Base-by-base conservation (phyloP, 2,888 invertebrate species). In the Sceliomorpha sp. region DNA sequence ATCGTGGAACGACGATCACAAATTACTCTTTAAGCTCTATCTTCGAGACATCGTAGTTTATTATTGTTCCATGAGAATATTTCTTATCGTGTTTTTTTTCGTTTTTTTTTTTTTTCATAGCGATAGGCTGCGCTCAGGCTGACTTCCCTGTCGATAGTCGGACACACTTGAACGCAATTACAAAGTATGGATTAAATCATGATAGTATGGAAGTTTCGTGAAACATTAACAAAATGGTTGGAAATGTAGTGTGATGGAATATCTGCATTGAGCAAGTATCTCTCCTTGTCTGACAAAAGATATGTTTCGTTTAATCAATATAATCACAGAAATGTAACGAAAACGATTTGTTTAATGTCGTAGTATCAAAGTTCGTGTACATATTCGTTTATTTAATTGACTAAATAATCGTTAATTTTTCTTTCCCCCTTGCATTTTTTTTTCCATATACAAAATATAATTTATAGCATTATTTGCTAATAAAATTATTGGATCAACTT, bases 191-290 rank as follows among this genome's bases (percentile, higher is more conserved):
- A 29, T 31, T 20, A 40, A 51, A 71, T 74, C 77, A 53, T 76
- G 77, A 76, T 79, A 80, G 77, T 80, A 72, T 62, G 51, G 70
- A 64, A 64, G 42, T 53, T 12, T 51, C 44, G 44, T 40, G 42
- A 26, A 26, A 20, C 15, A 37, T 40, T 48, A 50, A 44, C 44
- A 44, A 60, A 44, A 2, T n/a, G 31, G 4, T 10, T n/a, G 36
- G 31, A 31, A 31, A 10, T 10, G 10, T n/a, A 27, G 3, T 27
- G 27, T 8, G 27, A 5, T 7, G 4, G 1, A 31, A 31, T 2
- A 31, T 9, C 9, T 31, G 31, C 10, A 31, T 31, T 31, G 10
- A 31, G 10, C 3, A 31, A 10, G 6, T 2, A 31, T 20, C 20
- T 20, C 5, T 20, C n/a, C 5, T 20, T 20, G 20, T 4, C 2